Base-by-base conservation (phyloP, 2,113 vertebrate species). In the Egretta garzetta region DNA sequence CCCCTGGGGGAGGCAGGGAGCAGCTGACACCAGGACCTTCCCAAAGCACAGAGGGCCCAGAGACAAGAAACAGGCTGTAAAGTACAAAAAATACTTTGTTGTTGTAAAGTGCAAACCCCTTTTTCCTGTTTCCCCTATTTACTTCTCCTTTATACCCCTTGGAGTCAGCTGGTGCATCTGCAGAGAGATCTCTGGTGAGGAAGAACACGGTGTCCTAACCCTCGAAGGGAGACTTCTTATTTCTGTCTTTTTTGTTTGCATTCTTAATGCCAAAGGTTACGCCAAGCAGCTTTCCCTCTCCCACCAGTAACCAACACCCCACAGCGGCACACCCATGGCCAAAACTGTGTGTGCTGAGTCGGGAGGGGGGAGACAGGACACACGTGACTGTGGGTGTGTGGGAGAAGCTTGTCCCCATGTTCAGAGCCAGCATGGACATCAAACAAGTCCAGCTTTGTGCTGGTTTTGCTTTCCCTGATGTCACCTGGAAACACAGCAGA, bases 61-160 rank as follows among this genome's bases (percentile, higher is more conserved):
- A 92, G 8, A 86, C 59, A 2, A 88, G 37, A 70, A 81, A 75
- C 23, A 75, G 21, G 26, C 68, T 82, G 19, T 28, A 58, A 83
- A 83, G 37, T 5, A 5, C 22, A 71, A 59, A 95, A 94, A 79
- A 37, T 15, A 81, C 27, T 77, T 74, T 20, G 72, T 66, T 94
- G 23, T 72, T 95, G 22, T 80, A 23, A 30, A 82, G 39, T 39
- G 35, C 39, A 85, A 93, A 56, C 6, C 30, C 8, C 19, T 64
- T 93, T 93, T 87, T 91, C 68, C 60, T 87, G 74, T 96, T 97
- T 96, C 96, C 87, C n/a, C 81, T 94, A 91, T 95, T 95, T 88
- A 97, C 93, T 97, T 97, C 96, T 95, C 84, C 84, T 96, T 96
- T 96, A 87, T 23, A 63, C 39, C 45, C 49, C 53, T 90, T 94